A percentile compares a stretch with the other conserved stretches of the same genome.
Evolutionary conservation across 2,113 vertebrate genomes (phyloP).

Genomic region (Pagrus major): DNA sequence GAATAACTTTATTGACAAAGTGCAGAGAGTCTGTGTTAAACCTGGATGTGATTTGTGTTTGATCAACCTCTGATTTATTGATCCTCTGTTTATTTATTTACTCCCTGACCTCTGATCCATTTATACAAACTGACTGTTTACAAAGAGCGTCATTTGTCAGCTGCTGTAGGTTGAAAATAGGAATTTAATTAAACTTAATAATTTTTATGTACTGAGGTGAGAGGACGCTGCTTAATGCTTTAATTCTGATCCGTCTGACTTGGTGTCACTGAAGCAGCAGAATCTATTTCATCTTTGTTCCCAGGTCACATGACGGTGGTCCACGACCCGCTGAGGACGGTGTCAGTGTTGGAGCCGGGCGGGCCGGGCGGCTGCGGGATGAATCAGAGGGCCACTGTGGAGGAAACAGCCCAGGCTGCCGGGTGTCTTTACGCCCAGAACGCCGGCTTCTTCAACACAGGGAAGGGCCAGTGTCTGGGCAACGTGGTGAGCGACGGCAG

Average conservation of each 20-base stretch:
- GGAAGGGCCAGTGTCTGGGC: conserved; percentile 83
- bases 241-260: not conserved
- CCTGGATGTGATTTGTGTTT: not conserved
- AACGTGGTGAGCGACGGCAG: conserved; percentile 90
- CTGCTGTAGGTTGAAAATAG: not conserved
- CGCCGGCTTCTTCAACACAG: conserved; percentile 89
- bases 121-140: not conserved
- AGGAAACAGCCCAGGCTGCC: conserved; percentile 79
- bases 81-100: not conserved
- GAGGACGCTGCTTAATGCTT: too few relatives aligned
- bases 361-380: conserved; percentile 85
- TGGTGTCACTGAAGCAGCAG: not conserved
- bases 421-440: conserved; percentile 92
- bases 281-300: not conserved
- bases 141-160: not conserved
- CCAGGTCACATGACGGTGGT: conserved; percentile 88
- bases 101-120: not conserved
- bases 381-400: conserved; percentile 78
- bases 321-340: conserved; percentile 84
- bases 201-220: too few relatives aligned
- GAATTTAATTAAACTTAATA: not conserved
- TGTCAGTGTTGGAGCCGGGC: conserved; percentile 92
- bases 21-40: too few relatives aligned
- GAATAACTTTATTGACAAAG: not conserved
- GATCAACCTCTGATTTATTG: not conserved